phyloP scores from a whole-genome alignment of 37 sponge, comb jelly and placozoan genomes.

The Theonella swinhoei region DNA sequence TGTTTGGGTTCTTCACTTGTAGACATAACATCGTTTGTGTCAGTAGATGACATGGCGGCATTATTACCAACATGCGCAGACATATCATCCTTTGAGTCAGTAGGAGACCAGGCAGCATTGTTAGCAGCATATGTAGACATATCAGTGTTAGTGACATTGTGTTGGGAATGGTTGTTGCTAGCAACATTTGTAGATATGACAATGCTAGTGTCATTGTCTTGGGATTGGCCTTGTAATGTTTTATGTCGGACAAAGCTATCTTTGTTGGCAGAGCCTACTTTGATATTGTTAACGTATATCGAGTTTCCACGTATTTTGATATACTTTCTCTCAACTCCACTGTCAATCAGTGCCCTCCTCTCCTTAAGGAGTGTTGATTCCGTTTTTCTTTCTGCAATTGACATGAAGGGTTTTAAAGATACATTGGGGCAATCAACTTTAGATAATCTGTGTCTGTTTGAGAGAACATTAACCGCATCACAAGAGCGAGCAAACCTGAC shows the following conservation, averaged over 20 bases:
- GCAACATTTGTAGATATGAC: too few species aligned
- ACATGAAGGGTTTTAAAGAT: conserved; percentile 12
- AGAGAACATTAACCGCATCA: conserved; percentile 2
- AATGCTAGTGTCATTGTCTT: too few species aligned
- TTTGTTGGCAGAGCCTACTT: background rate
- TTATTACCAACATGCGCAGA: too few species aligned
- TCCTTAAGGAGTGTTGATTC: conserved; percentile 2
- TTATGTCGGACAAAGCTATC: background rate
- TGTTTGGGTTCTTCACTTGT: too few species aligned
- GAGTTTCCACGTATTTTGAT: conserved; percentile 6
- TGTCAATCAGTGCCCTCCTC: conserved; percentile 7
- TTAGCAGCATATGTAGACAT: too few species aligned
- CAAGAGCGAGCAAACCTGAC: conserved; percentile 1
- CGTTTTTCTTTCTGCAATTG: background rate
- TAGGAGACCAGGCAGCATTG: too few species aligned
- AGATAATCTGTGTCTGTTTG: too few species aligned
- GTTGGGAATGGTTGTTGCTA: too few species aligned
- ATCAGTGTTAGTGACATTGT: too few species aligned
- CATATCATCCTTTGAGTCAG: too few species aligned
- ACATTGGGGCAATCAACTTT: background rate
- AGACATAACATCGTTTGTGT: too few species aligned
- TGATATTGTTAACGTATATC: conserved; percentile 5
- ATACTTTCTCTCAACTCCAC: background rate
- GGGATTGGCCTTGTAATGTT: background rate
- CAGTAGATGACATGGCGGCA: too few species aligned